A percentile compares a stretch with the other conserved stretches of the same genome.
Evolutionary conservation across 2,888 invertebrate species (phyloP).

Genomic region (Tanypteryx hageni): DNA sequence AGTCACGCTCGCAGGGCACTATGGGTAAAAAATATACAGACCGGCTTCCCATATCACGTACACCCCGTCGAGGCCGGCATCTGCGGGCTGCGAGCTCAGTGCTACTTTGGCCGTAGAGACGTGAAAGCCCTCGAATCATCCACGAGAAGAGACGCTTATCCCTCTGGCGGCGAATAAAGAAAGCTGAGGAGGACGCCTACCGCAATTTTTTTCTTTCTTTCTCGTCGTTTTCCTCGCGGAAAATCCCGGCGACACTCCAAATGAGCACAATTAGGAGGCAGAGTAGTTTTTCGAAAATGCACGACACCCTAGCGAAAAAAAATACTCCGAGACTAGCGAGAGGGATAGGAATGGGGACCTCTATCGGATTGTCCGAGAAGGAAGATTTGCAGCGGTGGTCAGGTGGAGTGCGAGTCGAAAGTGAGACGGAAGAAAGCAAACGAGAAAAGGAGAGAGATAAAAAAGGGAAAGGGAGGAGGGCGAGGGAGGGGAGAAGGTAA

Average conservation of each 20-base stretch:
- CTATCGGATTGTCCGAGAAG: slow-evolving; percentile 2
- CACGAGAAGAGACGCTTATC: slow-evolving; percentile 3
- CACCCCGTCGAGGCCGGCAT: background rate
- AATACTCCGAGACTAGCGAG: slow-evolving; percentile 8
- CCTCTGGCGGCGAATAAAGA: slow-evolving; percentile 2
- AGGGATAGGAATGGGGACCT: background rate
- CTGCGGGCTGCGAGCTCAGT: background rate
- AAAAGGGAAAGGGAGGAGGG: background rate
- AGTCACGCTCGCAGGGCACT: slow-evolving; percentile 16
- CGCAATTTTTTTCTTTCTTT: background rate
- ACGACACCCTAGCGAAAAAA: slow-evolving; percentile 26
- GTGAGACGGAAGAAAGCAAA: background rate
- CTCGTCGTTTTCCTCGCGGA: background rate
- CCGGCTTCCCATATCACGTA: background rate
- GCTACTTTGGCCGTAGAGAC: background rate
- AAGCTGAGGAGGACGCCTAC: background rate
- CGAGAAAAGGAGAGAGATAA: background rate
- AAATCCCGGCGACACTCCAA: slow-evolving; percentile 47
- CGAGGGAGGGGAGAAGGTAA: slow-evolving; percentile 25
- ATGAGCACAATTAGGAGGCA: slow-evolving; percentile 50
- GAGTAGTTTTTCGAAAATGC: slow-evolving; percentile 35
- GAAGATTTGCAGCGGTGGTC: background rate
- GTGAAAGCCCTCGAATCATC: background rate
- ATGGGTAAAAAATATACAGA: slow-evolving; percentile 20
- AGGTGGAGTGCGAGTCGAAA: background rate